phyloP scores from a whole-genome alignment of 2,113 vertebrate species.

The Hyperopisus bebe region DNA sequence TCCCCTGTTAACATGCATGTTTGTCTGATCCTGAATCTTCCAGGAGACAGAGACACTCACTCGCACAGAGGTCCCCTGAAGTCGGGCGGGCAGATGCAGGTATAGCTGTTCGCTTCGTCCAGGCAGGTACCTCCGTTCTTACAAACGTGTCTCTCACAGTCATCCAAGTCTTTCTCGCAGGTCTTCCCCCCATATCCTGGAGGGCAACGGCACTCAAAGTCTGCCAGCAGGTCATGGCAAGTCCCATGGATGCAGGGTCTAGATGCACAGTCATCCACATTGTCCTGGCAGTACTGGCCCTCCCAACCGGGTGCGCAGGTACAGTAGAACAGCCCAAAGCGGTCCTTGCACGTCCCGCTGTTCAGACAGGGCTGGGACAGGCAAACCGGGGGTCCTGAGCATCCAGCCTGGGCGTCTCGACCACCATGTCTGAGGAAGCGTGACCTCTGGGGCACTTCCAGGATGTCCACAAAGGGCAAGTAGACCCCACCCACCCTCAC shows the following conservation, averaged over 20 bases:
- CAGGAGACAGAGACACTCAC: slow-evolving; percentile 57
- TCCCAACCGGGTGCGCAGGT: slow-evolving; percentile 71
- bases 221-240: slow-evolving; percentile 65
- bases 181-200: slow-evolving; percentile 69
- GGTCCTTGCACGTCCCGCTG: slow-evolving; percentile 68
- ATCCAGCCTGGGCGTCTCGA: slow-evolving; percentile 39
- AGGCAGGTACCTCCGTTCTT: slow-evolving; percentile 65
- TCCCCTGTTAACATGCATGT: not conserved
- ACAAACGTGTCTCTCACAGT: slow-evolving; percentile 72
- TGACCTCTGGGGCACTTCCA: slow-evolving; percentile 47
- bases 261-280: slow-evolving; percentile 69
- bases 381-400: slow-evolving; percentile 53
- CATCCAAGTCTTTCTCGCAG: slow-evolving; percentile 74
- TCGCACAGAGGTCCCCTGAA: slow-evolving; percentile 70
- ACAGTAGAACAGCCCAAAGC: slow-evolving; percentile 76
- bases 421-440: slow-evolving; percentile 56
- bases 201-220: slow-evolving; percentile 74
- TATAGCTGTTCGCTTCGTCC: slow-evolving; percentile 54
- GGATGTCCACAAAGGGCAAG: slow-evolving; percentile 63
- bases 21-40: not conserved
- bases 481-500: slow-evolving; percentile 69
- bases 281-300: slow-evolving; percentile 65
- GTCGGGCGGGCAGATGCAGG: slow-evolving; percentile 64
- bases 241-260: slow-evolving; percentile 68
- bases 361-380: slow-evolving; percentile 57